phyloP scores from a whole-genome alignment of 1,140 invertebrate species.

The Trichonephila clavata region DNA sequence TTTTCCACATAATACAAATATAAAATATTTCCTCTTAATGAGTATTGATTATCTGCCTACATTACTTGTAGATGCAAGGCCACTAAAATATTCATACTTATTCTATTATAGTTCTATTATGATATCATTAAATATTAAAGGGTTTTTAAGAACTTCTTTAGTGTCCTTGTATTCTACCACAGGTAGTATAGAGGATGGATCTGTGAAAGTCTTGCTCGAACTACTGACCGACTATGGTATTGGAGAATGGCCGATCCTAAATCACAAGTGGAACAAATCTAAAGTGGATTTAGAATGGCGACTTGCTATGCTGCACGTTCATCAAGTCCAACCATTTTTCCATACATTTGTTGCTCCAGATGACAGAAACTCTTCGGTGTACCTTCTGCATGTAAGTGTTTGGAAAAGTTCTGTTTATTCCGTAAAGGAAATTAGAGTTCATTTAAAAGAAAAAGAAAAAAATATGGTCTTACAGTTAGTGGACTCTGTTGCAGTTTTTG shows the following conservation, averaged over 20 bases:
- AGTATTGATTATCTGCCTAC: too few relatives aligned
- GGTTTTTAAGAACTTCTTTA: background rate
- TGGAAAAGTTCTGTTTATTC: too few relatives aligned
- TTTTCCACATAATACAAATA: too few relatives aligned
- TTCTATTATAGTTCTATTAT: too few relatives aligned
- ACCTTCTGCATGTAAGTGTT: conserved; percentile 81
- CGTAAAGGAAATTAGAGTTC: too few relatives aligned
- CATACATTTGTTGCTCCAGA: conserved; percentile 83
- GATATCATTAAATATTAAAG: background rate
- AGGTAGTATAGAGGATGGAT: conserved; percentile 79
- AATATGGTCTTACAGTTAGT: too few relatives aligned
- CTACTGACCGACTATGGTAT: conserved; percentile 79
- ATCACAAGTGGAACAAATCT: conserved; percentile 79
- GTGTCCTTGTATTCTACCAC: conserved; percentile 5
- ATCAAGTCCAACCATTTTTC: conserved; percentile 83
- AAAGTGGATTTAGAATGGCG: conserved; percentile 81
- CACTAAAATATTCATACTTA: too few relatives aligned
- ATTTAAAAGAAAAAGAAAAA: too few relatives aligned
- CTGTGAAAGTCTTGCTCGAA: conserved; percentile 80
- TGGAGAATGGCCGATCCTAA: conserved; percentile 83
- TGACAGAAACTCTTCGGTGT: conserved; percentile 82
- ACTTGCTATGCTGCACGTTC: conserved; percentile 82
- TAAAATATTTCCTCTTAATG: too few relatives aligned
- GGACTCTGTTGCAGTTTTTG: too few relatives aligned
- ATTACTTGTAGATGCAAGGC: too few relatives aligned